Evolutionary conservation across 2,888 invertebrate genomes (phyloP).

Genomic region (Argynnis bischoffii): DNA sequence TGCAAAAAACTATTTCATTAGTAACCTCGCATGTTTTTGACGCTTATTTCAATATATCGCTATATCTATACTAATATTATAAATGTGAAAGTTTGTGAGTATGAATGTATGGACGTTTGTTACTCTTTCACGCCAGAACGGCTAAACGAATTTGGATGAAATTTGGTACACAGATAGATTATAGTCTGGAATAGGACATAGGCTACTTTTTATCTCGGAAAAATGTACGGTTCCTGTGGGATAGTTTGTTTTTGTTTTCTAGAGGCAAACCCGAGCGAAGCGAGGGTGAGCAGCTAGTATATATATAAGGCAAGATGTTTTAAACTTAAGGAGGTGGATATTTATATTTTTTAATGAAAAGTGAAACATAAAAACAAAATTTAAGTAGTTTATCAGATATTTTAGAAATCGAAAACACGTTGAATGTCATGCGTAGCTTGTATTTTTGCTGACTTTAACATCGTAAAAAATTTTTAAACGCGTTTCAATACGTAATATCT

Average conservation of each 20-base stretch:
- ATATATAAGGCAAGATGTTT: not conserved
- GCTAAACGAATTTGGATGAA: too few relatives aligned
- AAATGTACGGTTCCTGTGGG: too few relatives aligned
- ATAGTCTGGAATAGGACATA: too few relatives aligned
- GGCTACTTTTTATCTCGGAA: too few relatives aligned
- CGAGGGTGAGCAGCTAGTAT: not conserved
- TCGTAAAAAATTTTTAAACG: slow-evolving; percentile 47
- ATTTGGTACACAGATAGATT: too few relatives aligned
- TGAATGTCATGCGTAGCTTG: slow-evolving; percentile 17
- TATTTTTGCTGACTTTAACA: slow-evolving; percentile 18
- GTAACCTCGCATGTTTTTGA: slow-evolving; percentile 48
- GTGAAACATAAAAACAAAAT: not conserved
- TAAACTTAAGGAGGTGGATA: not conserved
- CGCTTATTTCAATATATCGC: too few relatives aligned
- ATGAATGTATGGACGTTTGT: too few relatives aligned
- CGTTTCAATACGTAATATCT: slow-evolving; percentile 51
- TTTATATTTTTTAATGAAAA: not conserved
- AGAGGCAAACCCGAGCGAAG: too few relatives aligned
- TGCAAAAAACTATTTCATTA: slow-evolving; percentile 54
- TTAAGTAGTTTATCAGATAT: not conserved
- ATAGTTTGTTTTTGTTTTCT: too few relatives aligned
- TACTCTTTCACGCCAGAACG: too few relatives aligned
- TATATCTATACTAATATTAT: too few relatives aligned
- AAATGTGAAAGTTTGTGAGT: too few relatives aligned
- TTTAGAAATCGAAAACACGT: slow-evolving; percentile 21